Evolutionary conservation across 2,113 vertebrate species (phyloP), one percentile per base, ranked within the genome.

Genomic region (Sakesphorus luctuosus): DNA sequence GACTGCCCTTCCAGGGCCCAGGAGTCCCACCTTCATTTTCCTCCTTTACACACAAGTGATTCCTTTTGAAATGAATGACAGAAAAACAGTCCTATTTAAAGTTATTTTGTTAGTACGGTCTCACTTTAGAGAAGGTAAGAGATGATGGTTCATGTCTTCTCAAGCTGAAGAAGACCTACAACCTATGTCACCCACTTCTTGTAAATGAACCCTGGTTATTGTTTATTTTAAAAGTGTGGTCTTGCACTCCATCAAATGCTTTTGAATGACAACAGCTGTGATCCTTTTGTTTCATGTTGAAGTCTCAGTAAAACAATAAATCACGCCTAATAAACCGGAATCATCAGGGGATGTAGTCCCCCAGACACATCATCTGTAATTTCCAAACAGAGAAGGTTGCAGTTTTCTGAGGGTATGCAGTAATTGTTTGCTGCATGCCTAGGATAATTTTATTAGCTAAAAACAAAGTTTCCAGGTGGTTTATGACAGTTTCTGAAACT

Each of bases 141-240:
- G 35, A 33, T 55, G 6, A 59, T 18, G 18, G 38, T 50, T 87
- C 91, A 77, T 46, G 35, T 66, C 47, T 71, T 91, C 66, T 67
- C 18, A 59, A 89, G 47, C 29, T 93, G 84, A 84, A 86, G 83
- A 91, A 23, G 38, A 78, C 35, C 69, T 95, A 91, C 81, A 95
- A 93, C 63, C 3, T 36, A 29, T 20, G 61, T 71, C 33, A 90
- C 6, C 5, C 25, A 40, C 21, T 79, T 72, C 53, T 59, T 81
- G 36, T 80, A 77, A 72, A 58, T 52, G 58, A 76, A 75, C 79
- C 15, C 17, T 83, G 55, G 38, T 65, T 84, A 80, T 46, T 86
- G 24, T 18, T 83, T 69, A 53, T 28, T 61, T 83, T 80, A 29
- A 78, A 81, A 35, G 21, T 31, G 23, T 49, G 13, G 15, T 69